phyloP scores from a whole-genome alignment of 2,113 vertebrate genomes.

The Panthera uncia region DNA sequence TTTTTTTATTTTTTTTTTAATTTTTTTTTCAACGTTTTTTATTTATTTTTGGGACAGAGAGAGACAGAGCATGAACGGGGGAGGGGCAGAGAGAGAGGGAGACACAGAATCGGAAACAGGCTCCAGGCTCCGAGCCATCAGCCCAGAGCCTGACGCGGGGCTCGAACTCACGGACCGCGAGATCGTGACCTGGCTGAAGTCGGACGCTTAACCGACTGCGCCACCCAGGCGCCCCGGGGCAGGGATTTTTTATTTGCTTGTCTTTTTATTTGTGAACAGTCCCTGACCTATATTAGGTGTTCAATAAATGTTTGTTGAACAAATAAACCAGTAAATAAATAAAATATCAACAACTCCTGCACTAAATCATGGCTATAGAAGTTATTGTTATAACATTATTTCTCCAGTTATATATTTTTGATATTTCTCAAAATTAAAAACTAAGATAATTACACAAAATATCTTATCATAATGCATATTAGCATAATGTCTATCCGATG shows the following conservation, averaged over 20 bases:
- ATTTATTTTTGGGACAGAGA: too few species aligned
- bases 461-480: not conserved
- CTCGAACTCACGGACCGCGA: too few species aligned
- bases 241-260: not conserved
- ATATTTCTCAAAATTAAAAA: constrained; percentile 26
- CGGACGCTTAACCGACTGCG: too few species aligned
- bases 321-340: not conserved
- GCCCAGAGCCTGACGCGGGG: too few species aligned
- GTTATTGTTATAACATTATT: not conserved
- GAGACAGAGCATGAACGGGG: too few species aligned
- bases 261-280: not conserved
- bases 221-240: not conserved
- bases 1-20: not conserved
- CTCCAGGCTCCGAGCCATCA: too few species aligned
- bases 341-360: not conserved
- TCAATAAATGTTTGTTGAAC: not conserved
- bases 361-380: not conserved
- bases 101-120: too few species aligned
- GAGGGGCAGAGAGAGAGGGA: too few species aligned
- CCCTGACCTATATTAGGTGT: not conserved
- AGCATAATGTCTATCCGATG: not conserved
- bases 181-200: too few species aligned
- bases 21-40: too few species aligned
- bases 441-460: not conserved
- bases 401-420: not conserved